Evolutionary conservation across 2,113 vertebrate genomes (phyloP), one percentile per base, ranked within the genome.

Genomic region (Apus apus): DNA sequence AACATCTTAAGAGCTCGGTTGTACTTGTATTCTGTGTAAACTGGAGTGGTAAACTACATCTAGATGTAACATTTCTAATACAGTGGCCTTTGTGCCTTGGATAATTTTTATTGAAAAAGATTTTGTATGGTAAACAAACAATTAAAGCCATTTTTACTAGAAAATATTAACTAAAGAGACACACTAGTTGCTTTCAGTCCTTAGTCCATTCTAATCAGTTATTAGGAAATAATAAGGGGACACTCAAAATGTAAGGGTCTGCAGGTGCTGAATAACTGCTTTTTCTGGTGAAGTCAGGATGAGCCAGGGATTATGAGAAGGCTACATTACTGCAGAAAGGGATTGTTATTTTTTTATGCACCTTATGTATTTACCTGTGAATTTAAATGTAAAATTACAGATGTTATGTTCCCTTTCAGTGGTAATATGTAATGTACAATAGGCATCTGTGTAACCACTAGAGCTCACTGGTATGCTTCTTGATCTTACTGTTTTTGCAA

Each of bases 401-500:
- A 57, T 45, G 3, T 16, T 70, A 12, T 12, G 2, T 46, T 66
- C 8, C 54, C 36, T 76, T 73, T n/a, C 8, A 29, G 8, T 43
- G 36, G 25, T 56, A 53, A 53, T 68, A 36, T 5, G 4, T 16
- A 57, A 26, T 26, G 13, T 13, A 32, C 9, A 48, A 11, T 22
- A 45, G 38, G 48, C 13, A 60, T 79, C 76, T 64, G 1, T 94
- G 72, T 60, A 93, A 85, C 38, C 70, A 89, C 84, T 80, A 76
- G 89, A 92, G 90, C 88, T 91, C 87, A 85, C 45, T 90, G 56
- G 19, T 60, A 45, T 43, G 17, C 72, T 96, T 89, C 36, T 53
- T 92, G 87, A 27, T 75, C 13, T 90, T 82, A 70, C 8, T 86
- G 7, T 9, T 81, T 95, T 93, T 83, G 8, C 34, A 43, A 43